Evolutionary conservation across 2,888 invertebrate genomes (phyloP).

Genomic region (Pollenia labialis): DNA sequence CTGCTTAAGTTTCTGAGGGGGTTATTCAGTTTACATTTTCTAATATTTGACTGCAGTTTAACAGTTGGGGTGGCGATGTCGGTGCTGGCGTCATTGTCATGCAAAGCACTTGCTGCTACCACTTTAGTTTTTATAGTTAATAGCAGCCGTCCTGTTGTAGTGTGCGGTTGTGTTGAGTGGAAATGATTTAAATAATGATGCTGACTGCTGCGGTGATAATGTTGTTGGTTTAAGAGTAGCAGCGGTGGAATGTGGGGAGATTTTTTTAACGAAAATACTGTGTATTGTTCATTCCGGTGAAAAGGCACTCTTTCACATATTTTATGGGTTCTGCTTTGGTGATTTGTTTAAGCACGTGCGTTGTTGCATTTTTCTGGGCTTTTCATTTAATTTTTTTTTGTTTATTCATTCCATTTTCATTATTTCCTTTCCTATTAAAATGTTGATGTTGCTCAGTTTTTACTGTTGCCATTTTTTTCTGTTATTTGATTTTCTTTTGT

Average conservation of each 20-base stretch:
- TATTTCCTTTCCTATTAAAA: slow-evolving; percentile 40
- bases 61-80: not conserved
- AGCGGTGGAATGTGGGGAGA: slow-evolving; percentile 3
- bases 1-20: slow-evolving; percentile 22
- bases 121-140: slow-evolving; percentile 23
- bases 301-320: slow-evolving; percentile 45
- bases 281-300: slow-evolving; percentile 49
- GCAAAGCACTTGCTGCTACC: slow-evolving; percentile 55
- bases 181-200: slow-evolving; percentile 32
- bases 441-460: slow-evolving; percentile 37
- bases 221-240: slow-evolving; percentile 12
- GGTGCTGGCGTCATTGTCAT: slow-evolving; percentile 31
- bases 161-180: not conserved
- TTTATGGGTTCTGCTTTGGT: slow-evolving; percentile 62
- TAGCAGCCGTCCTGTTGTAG: not conserved
- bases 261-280: slow-evolving; percentile 29
- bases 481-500: slow-evolving; percentile 43
- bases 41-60: not conserved
- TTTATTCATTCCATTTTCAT: slow-evolving; percentile 43
- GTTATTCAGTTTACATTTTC: slow-evolving; percentile 4
- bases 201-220: slow-evolving; percentile 12
- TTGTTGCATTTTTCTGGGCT: slow-evolving; percentile 18
- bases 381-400: slow-evolving; percentile 17
- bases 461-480: slow-evolving; percentile 23
- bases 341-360: slow-evolving; percentile 63